These are phyloP conservation scores for Drosophila parthenogenetica DNA, from an alignment of 2,888 invertebrate species.

Conservation along the genomic window DNA sequence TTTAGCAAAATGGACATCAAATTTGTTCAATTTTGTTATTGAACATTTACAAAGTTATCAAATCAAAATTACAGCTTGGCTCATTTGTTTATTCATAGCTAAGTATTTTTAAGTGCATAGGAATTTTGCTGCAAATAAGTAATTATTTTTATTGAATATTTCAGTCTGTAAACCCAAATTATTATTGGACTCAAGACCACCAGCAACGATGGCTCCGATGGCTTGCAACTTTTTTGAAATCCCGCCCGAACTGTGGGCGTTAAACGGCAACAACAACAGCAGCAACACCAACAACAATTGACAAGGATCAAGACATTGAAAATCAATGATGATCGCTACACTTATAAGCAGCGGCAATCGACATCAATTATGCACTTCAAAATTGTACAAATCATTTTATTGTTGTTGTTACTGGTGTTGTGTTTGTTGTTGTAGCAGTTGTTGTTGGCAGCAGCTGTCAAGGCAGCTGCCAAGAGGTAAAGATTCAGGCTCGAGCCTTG, in stretches of 20 bases:
- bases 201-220: conserved; percentile 13
- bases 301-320: conserved; percentile 14
- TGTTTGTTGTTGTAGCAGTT: conserved; percentile 7
- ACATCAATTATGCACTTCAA: conserved; percentile 68
- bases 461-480: conserved; percentile 31
- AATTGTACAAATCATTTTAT: conserved; percentile 61
- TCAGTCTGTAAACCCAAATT: neutral
- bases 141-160: too few relatives aligned
- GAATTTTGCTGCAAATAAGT: too few relatives aligned
- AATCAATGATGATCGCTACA: conserved; percentile 41
- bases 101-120: too few relatives aligned
- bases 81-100: too few relatives aligned
- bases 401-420: conserved; percentile 11
- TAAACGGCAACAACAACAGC: conserved; percentile 32
- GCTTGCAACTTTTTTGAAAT: conserved; percentile 25
- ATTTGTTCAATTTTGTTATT: too few relatives aligned
- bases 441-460: conserved; percentile 44
- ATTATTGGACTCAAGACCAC: conserved; percentile 32
- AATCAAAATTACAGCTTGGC: too few relatives aligned
- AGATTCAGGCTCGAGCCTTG: conserved; percentile 15
- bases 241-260: conserved; percentile 36
- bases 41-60: too few relatives aligned
- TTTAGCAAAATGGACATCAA: neutral
- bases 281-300: conserved; percentile 2
- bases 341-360: conserved; percentile 47